Conservation (phyloP, 2,113 vertebrate species). For the Enhydra lutris region DNA sequence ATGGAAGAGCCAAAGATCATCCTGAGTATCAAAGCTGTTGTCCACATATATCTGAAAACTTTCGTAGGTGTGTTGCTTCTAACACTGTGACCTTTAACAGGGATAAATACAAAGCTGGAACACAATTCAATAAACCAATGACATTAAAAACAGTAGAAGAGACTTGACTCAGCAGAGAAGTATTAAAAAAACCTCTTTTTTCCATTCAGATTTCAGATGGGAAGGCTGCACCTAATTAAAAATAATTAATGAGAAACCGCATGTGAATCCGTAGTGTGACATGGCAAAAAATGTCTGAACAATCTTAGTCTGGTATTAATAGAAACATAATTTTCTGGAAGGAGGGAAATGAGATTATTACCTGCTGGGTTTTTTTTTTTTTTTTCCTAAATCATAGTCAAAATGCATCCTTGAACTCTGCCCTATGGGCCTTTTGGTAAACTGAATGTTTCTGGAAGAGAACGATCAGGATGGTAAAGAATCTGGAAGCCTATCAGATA, state of each 20-base stretch:
- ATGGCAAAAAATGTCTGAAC: background rate
- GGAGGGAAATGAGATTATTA: background rate
- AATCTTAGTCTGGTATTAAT: conserved; percentile 7
- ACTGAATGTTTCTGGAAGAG: background rate
- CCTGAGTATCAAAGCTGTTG: background rate
- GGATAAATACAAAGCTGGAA: background rate
- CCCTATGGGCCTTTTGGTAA: background rate
- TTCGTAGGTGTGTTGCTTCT: background rate
- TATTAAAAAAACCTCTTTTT: background rate
- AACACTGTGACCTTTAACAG: background rate
- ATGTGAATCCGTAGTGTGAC: background rate
- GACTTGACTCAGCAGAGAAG: background rate
- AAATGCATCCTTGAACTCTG: background rate
- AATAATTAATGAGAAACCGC: conserved; percentile 5
- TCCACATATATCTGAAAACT: background rate
- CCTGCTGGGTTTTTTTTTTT: background rate
- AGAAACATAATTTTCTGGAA: conserved; percentile 27
- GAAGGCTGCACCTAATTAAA: background rate
- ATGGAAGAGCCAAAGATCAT: background rate
- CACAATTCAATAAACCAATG: background rate
- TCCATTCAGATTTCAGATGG: background rate
- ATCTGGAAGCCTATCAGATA: background rate
- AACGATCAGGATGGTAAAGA: background rate
- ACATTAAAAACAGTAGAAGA: background rate
- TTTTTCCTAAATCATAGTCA: background rate